Evolutionary conservation across 1,140 invertebrate species (phyloP), one percentile per base, ranked within the genome.

Genomic region (Antheraea pernyi): DNA sequence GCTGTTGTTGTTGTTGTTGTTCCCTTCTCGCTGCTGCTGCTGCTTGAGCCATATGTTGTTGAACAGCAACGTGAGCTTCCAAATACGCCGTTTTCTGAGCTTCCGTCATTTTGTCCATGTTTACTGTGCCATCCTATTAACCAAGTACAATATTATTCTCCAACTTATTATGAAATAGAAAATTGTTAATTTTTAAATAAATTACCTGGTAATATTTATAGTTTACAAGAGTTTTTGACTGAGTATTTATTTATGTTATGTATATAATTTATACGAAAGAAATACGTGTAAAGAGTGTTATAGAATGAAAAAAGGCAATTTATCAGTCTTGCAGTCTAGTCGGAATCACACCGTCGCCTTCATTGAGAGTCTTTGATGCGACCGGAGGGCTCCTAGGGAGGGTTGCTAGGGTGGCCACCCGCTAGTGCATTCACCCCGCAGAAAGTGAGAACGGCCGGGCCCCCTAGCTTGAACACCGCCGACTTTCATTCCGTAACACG

Each of bases 11-110:
- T 76, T 91, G 94, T 84, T 92, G 94, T 88, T 83, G 93, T 84
- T 82, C 93, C 30, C 94, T 85, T 62, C 94, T 89, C 22, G 93
- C 94, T 71, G 94, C 94, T 37, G 95, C 94, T 59, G 94, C 94
- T 71, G 95, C 95, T 81, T 95, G 95, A 30, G 95, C 95, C 95
- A 96, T 96, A 85, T 96, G 95, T 81, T 96, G 95, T 86, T 96
- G 95, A 53, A 96, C 94, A n/a, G 95, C 95, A 71, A 95, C 95
- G 81, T 96, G 95, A 62, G 95, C 94, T 89, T 96, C 95, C 53
- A 95, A 91, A 80, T 96, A 96, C 63, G 94, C 94, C 58, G 95
- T 94, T 82, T 95, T 95, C 80, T 96, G 95, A 65, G 94, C 94
- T 81, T 94, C 94, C 67, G 95, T 95, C 95, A 96, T 95, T 85